A percentile compares a stretch with the other conserved stretches of the same genome.
Evolutionary conservation across 2,113 vertebrate species (phyloP).

Genomic region (Arothron firmamentum): DNA sequence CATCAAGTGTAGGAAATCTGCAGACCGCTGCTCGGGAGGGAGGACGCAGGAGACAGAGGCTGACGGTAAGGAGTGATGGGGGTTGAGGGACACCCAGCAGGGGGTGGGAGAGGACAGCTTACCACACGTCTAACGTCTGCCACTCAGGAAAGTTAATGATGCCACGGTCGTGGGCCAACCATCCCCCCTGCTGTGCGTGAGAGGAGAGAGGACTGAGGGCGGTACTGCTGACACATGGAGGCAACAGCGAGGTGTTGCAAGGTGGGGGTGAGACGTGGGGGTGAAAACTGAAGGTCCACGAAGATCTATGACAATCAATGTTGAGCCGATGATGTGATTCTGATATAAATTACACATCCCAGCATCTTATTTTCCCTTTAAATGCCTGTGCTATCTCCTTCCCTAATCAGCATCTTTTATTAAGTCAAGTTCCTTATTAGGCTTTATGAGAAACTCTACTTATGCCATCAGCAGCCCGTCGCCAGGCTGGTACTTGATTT

Average conservation of each 20-base stretch:
- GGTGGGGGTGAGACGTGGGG: conserved; percentile 5
- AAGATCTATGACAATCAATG: conserved; percentile 86
- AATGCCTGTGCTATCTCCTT: conserved; percentile 12
- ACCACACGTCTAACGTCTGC: conserved; percentile 80
- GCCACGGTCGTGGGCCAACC: conserved; percentile 60
- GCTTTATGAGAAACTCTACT: conserved; percentile 80
- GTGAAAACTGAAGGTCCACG: conserved; percentile 44
- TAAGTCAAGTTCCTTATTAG: conserved; percentile 86
- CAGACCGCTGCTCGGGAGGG: conserved; percentile 20
- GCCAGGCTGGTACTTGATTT: conserved; percentile 63
- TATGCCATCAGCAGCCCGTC: conserved; percentile 78
- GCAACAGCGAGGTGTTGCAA: conserved; percentile 46
- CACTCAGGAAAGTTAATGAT: conserved; percentile 82
- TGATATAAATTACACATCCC: conserved; percentile 40
- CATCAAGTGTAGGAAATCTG: conserved; percentile 53
- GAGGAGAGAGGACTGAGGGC: conserved; percentile 31
- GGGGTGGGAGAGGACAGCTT: conserved; percentile 68
- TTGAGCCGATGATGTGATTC: conserved; percentile 79
- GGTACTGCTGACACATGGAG: conserved; percentile 46
- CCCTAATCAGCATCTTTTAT: conserved; percentile 74
- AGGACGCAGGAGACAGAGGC: conserved; percentile 27
- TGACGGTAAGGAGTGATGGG: conserved; percentile 62
- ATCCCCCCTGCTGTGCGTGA: conserved; percentile 50
- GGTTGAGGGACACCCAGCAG: conserved; percentile 66
- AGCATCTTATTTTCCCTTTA: conserved; percentile 14